Evolutionary conservation across 2,888 invertebrate species (phyloP).

Genomic region (Agrilus mali): DNA sequence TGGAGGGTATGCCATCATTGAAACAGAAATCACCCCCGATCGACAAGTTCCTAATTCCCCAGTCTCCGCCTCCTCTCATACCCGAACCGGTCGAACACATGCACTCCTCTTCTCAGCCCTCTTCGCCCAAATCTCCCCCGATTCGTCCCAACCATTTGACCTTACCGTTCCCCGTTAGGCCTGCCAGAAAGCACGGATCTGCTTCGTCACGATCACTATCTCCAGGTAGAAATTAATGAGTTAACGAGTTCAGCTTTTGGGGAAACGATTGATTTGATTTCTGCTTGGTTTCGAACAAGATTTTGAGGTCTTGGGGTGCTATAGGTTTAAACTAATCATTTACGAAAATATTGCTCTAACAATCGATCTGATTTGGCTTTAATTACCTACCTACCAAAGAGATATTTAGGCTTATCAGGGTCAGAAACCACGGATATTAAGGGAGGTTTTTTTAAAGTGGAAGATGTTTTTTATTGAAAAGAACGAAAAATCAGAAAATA

Average conservation of each 20-base stretch:
- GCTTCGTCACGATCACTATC: constrained; percentile 19
- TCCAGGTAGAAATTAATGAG: constrained; percentile 19
- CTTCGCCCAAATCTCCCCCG: constrained; percentile 16
- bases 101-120: constrained; percentile 35
- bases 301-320: not conserved
- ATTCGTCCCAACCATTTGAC: constrained; percentile 29
- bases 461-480: too few relatives aligned
- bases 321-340: not conserved
- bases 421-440: too few relatives aligned
- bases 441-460: too few relatives aligned
- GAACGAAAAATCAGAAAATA: too few relatives aligned
- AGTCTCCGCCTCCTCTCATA: constrained; percentile 33
- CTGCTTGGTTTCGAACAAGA: not conserved
- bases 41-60: too few relatives aligned
- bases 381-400: not conserved
- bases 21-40: too few relatives aligned
- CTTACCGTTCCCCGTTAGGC: constrained; percentile 28
- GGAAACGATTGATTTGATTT: too few relatives aligned
- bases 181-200: constrained; percentile 24
- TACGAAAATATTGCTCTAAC: not conserved
- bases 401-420: too few relatives aligned
- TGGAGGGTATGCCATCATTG: too few relatives aligned
- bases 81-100: constrained; percentile 35
- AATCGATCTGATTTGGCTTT: not conserved
- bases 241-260: not conserved